Conservation (phyloP, 2,888 invertebrate species). For the Noctua fimbriata region DNA sequence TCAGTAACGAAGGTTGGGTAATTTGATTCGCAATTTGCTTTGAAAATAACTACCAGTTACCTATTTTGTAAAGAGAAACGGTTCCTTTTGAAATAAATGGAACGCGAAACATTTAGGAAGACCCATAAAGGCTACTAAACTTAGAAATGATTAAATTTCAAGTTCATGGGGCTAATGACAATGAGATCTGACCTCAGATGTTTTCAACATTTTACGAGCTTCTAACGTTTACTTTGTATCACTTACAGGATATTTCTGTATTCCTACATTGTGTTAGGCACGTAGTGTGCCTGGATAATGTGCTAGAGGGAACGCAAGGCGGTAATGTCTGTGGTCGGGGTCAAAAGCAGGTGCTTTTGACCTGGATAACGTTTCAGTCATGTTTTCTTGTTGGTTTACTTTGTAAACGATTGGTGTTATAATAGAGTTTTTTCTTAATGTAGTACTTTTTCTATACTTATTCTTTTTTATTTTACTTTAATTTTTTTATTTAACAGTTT, state of each 20-base stretch:
- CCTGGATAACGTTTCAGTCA: conserved; percentile 20
- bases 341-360: conserved; percentile 26
- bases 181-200: conserved; percentile 25
- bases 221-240: conserved; percentile 28
- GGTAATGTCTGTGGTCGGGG: conserved; percentile 12
- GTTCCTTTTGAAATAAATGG: conserved; percentile 13
- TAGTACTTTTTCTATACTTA: not conserved
- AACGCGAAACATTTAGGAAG: not conserved
- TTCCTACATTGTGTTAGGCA: conserved; percentile 31
- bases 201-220: conserved; percentile 18
- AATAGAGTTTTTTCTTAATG: not conserved
- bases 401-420: not conserved
- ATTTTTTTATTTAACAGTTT: too few species aligned
- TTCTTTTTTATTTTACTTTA: not conserved
- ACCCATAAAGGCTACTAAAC: not conserved
- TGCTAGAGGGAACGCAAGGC: conserved; percentile 12
- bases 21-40: conserved; percentile 35
- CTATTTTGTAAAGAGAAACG: not conserved
- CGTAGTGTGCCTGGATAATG: conserved; percentile 21
- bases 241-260: not conserved
- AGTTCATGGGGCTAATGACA: not conserved
- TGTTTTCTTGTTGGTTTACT: conserved; percentile 6
- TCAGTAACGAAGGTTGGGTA: conserved; percentile 1
- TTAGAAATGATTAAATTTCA: conserved; percentile 15
- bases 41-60: conserved; percentile 11